Base-by-base conservation (phyloP, 2,797 vertebrate genomes). In the Prionace glauca region DNA sequence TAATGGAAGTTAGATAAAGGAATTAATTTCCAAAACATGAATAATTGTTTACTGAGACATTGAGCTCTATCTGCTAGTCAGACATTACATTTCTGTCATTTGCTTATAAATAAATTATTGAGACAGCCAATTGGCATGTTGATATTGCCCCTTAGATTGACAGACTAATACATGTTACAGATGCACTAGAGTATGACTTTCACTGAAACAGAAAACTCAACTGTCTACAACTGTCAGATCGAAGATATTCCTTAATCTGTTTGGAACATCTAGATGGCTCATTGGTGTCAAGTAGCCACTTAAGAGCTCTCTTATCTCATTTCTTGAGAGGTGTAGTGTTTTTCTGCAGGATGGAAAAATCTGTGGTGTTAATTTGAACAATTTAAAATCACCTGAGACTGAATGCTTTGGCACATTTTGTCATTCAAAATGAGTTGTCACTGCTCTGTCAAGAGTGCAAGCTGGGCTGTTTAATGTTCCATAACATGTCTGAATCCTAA, bases 91-190 rank as follows among this genome's bases (percentile, higher is more conserved):
- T 95, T 96, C 97, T 97, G 96, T 97, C 96, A 95, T 96, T 96
- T 96, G 93, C 95, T 95, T 96, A 12, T 97, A 96, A 97, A 97
- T 97, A 97, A 97, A 96, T 96, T 96, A 97, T 96, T 93, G 96
- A 95, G 96, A 88, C n/a, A 96, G 96, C 95, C 96, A 97, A 96
- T 97, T 97, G 96, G 96, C 96, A 95, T 94, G 96, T 96, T 96
- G 95, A 50, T 96, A 95, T 96, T 97, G 96, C 96, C 96, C 93
- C 69, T 96, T 62, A 96, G 96, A 96, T 95, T 97, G 96, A 96
- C 96, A 97, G 96, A 77, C 95, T 96, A 16, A 95, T 95, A 96
- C 96, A 97, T 97, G 97, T 95, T 95, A 95, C 36, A 88, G 69
- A 96, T 96, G 96, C 77, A 95, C 0, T 0, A 95, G 96, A 96